Percentiles rank a stretch among this genome's conserved stretches.
Conservation (phyloP, 1,140 invertebrate species). For the Physella acuta region DNA sequence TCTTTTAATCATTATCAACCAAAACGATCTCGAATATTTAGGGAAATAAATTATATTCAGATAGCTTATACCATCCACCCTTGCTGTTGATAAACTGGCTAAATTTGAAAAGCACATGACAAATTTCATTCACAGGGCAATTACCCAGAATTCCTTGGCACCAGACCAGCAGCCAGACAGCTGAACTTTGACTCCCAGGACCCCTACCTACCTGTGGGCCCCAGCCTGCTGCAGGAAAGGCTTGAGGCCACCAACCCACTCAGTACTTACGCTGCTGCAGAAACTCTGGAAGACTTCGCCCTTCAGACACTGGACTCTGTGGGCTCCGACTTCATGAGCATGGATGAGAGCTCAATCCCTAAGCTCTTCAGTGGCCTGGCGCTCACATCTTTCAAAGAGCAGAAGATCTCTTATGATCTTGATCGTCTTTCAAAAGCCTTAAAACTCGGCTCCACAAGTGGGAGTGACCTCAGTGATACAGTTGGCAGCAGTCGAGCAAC, state of each 20-base stretch:
- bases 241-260: slow-evolving; percentile 27
- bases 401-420: slow-evolving; percentile 49
- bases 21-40: too few relatives aligned
- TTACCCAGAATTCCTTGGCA: too few relatives aligned
- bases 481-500: not conserved
- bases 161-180: slow-evolving; percentile 23
- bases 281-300: slow-evolving; percentile 23
- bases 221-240: not conserved
- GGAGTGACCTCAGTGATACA: slow-evolving; percentile 31
- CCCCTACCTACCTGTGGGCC: not conserved
- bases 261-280: slow-evolving; percentile 26
- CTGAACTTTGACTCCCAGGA: slow-evolving; percentile 25
- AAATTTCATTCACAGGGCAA: too few relatives aligned
- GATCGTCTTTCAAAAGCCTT: slow-evolving; percentile 44
- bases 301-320: slow-evolving; percentile 39
- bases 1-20: too few relatives aligned
- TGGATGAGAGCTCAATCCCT: slow-evolving; percentile 46
- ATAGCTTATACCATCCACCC: too few relatives aligned
- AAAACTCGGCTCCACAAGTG: slow-evolving; percentile 46
- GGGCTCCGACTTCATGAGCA: slow-evolving; percentile 43
- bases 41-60: too few relatives aligned
- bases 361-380: slow-evolving; percentile 47
- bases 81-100: too few relatives aligned
- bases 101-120: too few relatives aligned
- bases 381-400: slow-evolving; percentile 44